phyloP scores from a whole-genome alignment of 2,113 vertebrate species.

The Seriola dumerili region DNA sequence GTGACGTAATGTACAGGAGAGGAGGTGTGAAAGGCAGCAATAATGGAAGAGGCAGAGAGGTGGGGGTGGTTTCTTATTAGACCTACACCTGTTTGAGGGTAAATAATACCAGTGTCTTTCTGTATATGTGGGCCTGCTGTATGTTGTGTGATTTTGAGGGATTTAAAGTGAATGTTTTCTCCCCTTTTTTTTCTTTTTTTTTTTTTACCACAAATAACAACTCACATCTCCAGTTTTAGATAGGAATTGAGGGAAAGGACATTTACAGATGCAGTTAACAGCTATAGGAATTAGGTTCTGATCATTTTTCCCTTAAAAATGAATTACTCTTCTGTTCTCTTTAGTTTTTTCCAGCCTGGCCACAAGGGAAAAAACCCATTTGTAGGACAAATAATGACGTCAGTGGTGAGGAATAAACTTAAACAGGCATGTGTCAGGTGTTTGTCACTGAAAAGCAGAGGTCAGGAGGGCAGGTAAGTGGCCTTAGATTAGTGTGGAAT shows the following conservation, averaged over 20 bases:
- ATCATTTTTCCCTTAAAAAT: not conserved
- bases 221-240: not conserved
- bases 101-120: constrained; percentile 5
- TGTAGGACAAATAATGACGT: not conserved
- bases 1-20: constrained; percentile 71
- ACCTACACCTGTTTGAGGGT: constrained; percentile 53
- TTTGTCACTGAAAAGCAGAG: constrained; percentile 24
- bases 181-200: too few relatives aligned
- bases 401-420: not conserved
- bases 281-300: not conserved
- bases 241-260: not conserved
- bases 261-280: constrained; percentile 10
- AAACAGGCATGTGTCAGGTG: constrained; percentile 12
- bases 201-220: not conserved
- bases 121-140: not conserved
- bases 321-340: not conserved
- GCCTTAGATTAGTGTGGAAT: constrained; percentile 34
- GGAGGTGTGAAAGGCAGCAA: constrained; percentile 62
- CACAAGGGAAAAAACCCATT: not conserved
- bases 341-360: not conserved
- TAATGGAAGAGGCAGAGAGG: constrained; percentile 27
- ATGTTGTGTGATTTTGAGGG: not conserved
- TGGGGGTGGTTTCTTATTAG: constrained; percentile 34
- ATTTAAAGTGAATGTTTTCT: not conserved
- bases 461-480: constrained; percentile 15